phyloP scores from a whole-genome alignment of 2,113 vertebrate genomes.

The Dascyllus trimaculatus region DNA sequence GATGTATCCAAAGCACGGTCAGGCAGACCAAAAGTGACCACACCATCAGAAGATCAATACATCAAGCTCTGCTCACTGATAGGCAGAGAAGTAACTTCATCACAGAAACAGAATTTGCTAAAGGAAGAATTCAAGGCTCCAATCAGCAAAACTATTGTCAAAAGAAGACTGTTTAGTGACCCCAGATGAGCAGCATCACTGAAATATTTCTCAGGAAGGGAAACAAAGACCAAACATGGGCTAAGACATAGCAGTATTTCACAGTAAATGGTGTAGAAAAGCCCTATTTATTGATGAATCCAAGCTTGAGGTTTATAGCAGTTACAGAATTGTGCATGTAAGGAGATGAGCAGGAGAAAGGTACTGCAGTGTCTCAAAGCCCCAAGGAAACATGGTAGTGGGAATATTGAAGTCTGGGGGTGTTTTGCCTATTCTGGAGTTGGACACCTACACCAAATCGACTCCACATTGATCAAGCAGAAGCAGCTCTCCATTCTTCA shows the following conservation, averaged over 20 bases:
- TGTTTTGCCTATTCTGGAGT: too few relatives aligned
- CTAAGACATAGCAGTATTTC: too few relatives aligned
- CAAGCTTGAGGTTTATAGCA: too few relatives aligned
- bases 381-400: too few relatives aligned
- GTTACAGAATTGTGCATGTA: too few relatives aligned
- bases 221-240: neutral
- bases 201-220: neutral
- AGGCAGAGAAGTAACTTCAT: neutral
- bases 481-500: too few relatives aligned
- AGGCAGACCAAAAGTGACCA: neutral
- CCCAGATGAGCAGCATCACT: neutral
- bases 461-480: too few relatives aligned
- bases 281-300: neutral
- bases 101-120: neutral
- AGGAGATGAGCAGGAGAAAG: too few relatives aligned
- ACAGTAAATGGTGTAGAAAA: too few relatives aligned
- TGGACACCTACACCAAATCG: too few relatives aligned
- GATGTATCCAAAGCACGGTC: neutral
- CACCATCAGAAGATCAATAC: neutral
- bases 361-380: too few relatives aligned
- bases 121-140: neutral
- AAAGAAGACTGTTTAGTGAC: neutral
- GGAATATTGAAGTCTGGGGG: too few relatives aligned
- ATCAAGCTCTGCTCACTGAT: neutral
- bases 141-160: neutral